Base-by-base conservation (phyloP, 2,797 vertebrate genomes). In the Sebastes goodei region DNA sequence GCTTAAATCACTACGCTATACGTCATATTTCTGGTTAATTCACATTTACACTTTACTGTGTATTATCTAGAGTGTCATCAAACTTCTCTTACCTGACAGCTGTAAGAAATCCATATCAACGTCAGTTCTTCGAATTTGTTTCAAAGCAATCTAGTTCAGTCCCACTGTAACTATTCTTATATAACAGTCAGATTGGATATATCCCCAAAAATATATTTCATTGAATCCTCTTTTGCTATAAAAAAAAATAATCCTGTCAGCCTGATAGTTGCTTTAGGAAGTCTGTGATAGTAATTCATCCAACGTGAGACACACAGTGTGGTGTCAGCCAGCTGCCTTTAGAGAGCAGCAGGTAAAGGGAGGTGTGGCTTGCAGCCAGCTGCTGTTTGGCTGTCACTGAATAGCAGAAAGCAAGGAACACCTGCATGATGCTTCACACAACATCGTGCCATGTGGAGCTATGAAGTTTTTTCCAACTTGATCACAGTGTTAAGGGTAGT, bases 31-130 rank as follows among this genome's bases (percentile, higher is more conserved):
- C 4, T 10, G 11, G 10, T 25, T 20, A 1, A 20, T 59, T 46
- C 8, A 46, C 4, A 46, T 68, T 32, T 14, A 27, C 7, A 25
- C 6, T 30, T 32, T 30, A 4, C 20, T 55, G 6, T 17, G 17
- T 21, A 35, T 57, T 10, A 3, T n/a, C 6, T 15, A 64, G n/a
- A 55, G 10, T 38, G 6, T 0, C 14, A 61, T 57, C 0, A 55
- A 33, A 49, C 29, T 4, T 27, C 23, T 74, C 87, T 80, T 77
- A 92, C 90, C 84, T 83, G 72, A 20, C n/a, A 75, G 65, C 63
- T 84, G 71, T 25, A 79, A 57, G 10, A 82, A 83, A 66, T 90
- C 87, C 90, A 92, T 53, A 42, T 69, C 9, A 66, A 1, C 15
- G 29, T 52, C 11, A 3, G 12, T 27, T 56, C 21, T 42, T 21